Evolutionary conservation across 2,888 invertebrate species (phyloP).

Genomic region (Lingula anatina): DNA sequence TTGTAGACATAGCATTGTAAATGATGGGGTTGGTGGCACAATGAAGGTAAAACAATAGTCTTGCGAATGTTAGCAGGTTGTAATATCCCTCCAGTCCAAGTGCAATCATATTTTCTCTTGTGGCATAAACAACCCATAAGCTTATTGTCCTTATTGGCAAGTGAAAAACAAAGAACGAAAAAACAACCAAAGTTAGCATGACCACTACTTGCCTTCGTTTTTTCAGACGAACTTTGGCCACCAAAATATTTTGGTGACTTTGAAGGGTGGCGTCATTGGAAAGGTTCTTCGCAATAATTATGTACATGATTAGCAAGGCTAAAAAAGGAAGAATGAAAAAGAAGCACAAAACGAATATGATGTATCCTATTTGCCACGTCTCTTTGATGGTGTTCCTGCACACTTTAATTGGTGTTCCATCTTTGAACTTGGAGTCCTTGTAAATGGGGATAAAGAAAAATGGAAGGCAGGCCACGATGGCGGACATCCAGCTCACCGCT

Average conservation of each 20-base stretch:
- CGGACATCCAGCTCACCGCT: constrained; percentile 26
- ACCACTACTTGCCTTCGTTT: constrained; percentile 16
- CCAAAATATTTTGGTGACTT: background rate
- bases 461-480: constrained; percentile 51
- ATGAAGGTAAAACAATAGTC: constrained; percentile 38
- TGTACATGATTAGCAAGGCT: constrained; percentile 18
- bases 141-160: constrained; percentile 19
- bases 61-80: constrained; percentile 14
- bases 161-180: constrained; percentile 24
- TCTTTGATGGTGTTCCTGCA: constrained; percentile 16
- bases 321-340: constrained; percentile 20
- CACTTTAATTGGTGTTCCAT: constrained; percentile 13
- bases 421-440: constrained; percentile 13
- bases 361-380: constrained; percentile 11
- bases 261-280: constrained; percentile 6
- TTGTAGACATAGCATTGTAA: constrained; percentile 22
- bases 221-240: background rate
- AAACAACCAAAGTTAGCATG: constrained; percentile 17
- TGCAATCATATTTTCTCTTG: constrained; percentile 7
- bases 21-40: constrained; percentile 25
- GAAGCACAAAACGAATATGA: constrained; percentile 14
- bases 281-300: constrained; percentile 16
- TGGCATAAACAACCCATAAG: constrained; percentile 21
- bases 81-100: constrained; percentile 20
- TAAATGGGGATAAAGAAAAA: constrained; percentile 16